Evolutionary conservation across 2,113 vertebrate species (phyloP).

Genomic region (Trematomus loennbergii): DNA sequence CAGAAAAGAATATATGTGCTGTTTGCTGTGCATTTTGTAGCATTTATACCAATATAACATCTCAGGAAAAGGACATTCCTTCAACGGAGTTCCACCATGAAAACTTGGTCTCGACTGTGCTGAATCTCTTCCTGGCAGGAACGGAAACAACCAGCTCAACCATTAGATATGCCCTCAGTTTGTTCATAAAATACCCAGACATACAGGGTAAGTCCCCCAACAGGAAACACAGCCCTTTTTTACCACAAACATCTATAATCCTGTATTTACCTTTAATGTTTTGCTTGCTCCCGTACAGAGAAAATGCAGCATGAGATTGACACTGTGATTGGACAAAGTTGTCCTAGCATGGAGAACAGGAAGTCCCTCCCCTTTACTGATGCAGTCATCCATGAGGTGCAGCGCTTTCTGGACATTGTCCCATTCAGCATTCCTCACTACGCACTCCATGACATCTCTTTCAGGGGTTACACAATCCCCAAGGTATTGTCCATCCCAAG

Average conservation of each 20-base stretch:
- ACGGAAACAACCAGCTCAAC: no score
- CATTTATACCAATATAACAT: neutral
- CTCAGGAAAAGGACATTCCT: constrained; percentile 79
- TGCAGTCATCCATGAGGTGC: constrained; percentile 83
- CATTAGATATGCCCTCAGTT: no score
- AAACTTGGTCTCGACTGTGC: constrained; percentile 76
- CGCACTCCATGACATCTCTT: constrained; percentile 68
- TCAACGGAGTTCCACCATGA: constrained; percentile 81
- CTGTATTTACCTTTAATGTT: no score
- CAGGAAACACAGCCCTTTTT: no score
- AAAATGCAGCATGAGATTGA: no score
- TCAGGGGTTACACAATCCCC: constrained; percentile 76
- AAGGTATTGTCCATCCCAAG: constrained; percentile 54
- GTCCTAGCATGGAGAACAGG: constrained; percentile 84
- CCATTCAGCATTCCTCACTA: constrained; percentile 79
- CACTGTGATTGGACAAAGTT: constrained; percentile 79
- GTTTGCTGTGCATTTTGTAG: neutral
- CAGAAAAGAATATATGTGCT: no score
- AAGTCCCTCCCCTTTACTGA: constrained; percentile 83
- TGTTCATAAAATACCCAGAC: no score
- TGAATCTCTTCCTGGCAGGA: constrained; percentile 84
- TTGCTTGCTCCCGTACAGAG: no score
- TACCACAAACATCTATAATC: no score
- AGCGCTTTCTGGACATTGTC: constrained; percentile 77
- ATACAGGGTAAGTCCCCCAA: no score